Evolutionary conservation across 2,888 invertebrate species (phyloP).

Genomic region (Ophioninae sp.): DNA sequence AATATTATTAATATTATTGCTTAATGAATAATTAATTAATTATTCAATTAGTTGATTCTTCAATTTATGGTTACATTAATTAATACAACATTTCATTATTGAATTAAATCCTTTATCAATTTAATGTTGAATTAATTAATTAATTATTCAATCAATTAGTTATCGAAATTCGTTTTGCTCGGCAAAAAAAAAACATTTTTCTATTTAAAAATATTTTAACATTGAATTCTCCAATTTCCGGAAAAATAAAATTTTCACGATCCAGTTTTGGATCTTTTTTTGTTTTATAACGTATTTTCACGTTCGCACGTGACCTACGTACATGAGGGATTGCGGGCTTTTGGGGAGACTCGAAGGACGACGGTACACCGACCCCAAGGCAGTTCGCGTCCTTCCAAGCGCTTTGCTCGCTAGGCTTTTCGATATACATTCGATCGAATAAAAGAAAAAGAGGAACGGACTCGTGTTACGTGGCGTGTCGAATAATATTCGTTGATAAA

Average conservation of each 20-base stretch:
- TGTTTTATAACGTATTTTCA: not conserved
- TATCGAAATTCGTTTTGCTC: too few relatives aligned
- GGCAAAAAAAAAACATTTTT: too few relatives aligned
- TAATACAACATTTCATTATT: too few relatives aligned
- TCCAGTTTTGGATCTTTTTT: not conserved
- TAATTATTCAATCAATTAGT: too few relatives aligned
- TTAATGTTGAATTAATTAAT: too few relatives aligned
- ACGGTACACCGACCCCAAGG: constrained; percentile 56
- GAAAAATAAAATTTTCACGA: not conserved
- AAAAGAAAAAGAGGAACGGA: constrained; percentile 1
- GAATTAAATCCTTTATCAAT: too few relatives aligned
- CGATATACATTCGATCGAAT: not conserved
- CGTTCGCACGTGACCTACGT: not conserved
- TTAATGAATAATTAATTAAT: too few relatives aligned
- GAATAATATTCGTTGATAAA: constrained; percentile 9
- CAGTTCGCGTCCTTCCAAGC: constrained; percentile 51
- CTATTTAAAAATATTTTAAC: too few relatives aligned
- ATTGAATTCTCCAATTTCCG: too few relatives aligned
- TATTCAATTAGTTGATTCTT: too few relatives aligned
- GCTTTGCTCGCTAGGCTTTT: not conserved
- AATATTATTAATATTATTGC: too few relatives aligned
- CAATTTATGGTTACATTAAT: too few relatives aligned
- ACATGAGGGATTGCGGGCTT: constrained; percentile 21
- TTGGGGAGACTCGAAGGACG: constrained; percentile 55
- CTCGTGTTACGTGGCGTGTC: not conserved